Base-by-base conservation (phyloP, 2,113 vertebrate species). In the Vicugna pacos region DNA sequence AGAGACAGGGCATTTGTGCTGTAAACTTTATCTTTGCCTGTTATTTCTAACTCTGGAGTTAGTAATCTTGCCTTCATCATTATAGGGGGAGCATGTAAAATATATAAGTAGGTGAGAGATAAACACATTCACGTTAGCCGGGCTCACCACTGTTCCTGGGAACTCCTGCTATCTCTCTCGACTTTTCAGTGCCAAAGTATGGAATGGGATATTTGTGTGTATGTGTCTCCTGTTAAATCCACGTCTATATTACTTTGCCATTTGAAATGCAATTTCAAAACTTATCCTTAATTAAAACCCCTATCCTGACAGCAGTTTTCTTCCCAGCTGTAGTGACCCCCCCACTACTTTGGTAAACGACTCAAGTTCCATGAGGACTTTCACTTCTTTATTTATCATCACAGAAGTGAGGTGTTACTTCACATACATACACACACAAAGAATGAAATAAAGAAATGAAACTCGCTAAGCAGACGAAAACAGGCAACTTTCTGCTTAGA, bases 361-460 rank as follows among this genome's bases (percentile, higher is more conserved):
- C 98, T 98, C 98, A 98, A 98, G 98, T 98, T 98, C 98, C 98
- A 98, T 96, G 98, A 98, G 93, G 98, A 99, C 98, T 99, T 99
- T 99, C 99, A 99, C 98, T 99, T 99, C 99, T 99, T 99, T 98
- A 98, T 98, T 98, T 98, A 98, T 97, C 97, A 98, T 98, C 97
- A 98, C 98, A 98, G 98, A 99, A 99, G 97, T 98, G 98, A 98
- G 98, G 98, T 98, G 98, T 97, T 98, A 97, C 98, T 98, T 98
- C 98, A 98, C 97, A 93, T 98, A 98, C 95, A 97, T 64, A 98
- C 97, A 97, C 98, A 97, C 96, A 97, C 94, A 97, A 96, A 98
- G 98, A 98, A 98, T 98, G 98, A 99, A 98, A 98, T 98, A 98
- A 98, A 99, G 98, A 99, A 99, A 98, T 98, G 98, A 99, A 99